Percentiles rank a stretch among this genome's conserved stretches.
Conservation (phyloP, 1,140 invertebrate genomes). For the Portunus trituberculatus region DNA sequence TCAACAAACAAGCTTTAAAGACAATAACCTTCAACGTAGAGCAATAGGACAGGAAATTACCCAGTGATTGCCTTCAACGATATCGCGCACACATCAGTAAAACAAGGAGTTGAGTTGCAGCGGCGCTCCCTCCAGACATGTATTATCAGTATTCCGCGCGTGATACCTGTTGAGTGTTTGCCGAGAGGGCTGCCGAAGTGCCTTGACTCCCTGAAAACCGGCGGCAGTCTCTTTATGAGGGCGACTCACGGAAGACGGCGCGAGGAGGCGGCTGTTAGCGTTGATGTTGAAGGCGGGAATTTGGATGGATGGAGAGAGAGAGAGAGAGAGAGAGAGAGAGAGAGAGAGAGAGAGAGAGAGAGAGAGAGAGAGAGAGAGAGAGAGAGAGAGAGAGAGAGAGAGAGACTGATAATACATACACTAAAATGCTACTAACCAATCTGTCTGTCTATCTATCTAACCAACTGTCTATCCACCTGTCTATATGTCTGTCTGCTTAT, state of each 20-base stretch:
- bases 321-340: neutral
- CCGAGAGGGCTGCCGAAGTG: neutral
- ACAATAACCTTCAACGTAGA: too few relatives aligned
- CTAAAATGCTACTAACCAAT: too few relatives aligned
- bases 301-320: neutral
- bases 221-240: neutral
- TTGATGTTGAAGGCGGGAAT: neutral
- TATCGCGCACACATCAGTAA: neutral
- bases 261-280: neutral
- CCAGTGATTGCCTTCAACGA: too few relatives aligned
- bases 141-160: neutral
- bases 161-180: slow-evolving; percentile 11
- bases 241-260: neutral
- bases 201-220: neutral
- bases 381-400: too few relatives aligned
- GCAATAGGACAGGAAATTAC: too few relatives aligned
- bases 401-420: too few relatives aligned
- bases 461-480: too few relatives aligned
- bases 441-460: too few relatives aligned
- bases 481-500: too few relatives aligned
- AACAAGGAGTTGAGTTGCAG: neutral
- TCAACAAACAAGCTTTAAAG: too few relatives aligned
- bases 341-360: neutral
- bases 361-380: too few relatives aligned
- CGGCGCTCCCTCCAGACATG: neutral